phyloP scores from a whole-genome alignment of 1,140 invertebrate genomes.

The Cephus cinctus region DNA sequence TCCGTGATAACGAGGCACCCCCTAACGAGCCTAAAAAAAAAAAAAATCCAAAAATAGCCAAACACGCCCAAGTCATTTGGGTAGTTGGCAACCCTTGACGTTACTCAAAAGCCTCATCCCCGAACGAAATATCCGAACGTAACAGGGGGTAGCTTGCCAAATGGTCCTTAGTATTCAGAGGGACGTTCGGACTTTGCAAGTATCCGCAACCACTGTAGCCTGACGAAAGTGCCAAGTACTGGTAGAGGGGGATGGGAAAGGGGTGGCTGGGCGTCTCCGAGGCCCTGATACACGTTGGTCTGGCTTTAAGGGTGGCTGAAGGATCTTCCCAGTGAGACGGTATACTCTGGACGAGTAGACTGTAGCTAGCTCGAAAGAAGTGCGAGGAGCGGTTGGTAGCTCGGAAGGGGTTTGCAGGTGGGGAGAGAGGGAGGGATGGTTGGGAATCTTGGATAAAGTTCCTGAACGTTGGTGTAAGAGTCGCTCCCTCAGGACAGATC shows the following conservation, averaged over 20 bases:
- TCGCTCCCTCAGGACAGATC: conserved; percentile 37
- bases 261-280: not conserved
- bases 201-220: conserved; percentile 18
- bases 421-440: not conserved
- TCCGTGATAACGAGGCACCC: too few species aligned
- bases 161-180: conserved; percentile 23
- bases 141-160: conserved; percentile 20
- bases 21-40: too few species aligned
- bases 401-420: not conserved
- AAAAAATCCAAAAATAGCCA: too few species aligned
- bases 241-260: not conserved
- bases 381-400: not conserved
- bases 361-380: too few species aligned
- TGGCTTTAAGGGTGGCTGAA: too few species aligned
- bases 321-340: too few species aligned
- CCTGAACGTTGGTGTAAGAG: conserved; percentile 15
- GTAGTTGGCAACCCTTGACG: too few species aligned
- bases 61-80: too few species aligned
- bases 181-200: conserved; percentile 14
- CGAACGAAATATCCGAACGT: too few species aligned
- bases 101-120: too few species aligned
- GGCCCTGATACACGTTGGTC: too few species aligned
- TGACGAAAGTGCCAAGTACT: conserved; percentile 20
- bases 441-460: conserved; percentile 17
- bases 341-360: too few species aligned